Conservation (phyloP, 2,888 invertebrate species). For the Conops quadrifasciatus region DNA sequence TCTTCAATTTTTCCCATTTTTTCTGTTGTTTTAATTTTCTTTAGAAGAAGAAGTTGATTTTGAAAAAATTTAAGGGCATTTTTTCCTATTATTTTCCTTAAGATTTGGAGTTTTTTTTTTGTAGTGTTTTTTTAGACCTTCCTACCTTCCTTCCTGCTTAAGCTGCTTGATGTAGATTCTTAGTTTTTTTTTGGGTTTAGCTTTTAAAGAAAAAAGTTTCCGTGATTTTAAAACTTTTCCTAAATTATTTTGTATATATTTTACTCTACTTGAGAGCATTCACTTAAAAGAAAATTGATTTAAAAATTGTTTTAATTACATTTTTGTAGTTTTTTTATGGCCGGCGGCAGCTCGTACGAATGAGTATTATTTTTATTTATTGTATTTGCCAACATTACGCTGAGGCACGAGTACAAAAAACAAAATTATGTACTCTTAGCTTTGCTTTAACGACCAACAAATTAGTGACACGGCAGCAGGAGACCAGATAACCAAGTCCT, state of each 20-base stretch:
- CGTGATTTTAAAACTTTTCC: no score
- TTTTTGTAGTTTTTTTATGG: no score
- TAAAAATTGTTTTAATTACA: no score
- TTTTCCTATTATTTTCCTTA: not conserved
- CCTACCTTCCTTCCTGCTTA: not conserved
- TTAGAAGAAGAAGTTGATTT: not conserved
- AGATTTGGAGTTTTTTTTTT: not conserved
- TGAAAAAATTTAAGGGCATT: not conserved
- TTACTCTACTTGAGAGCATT: no score
- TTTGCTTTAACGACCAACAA: not conserved
- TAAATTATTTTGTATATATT: not conserved
- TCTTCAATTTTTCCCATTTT: constrained; percentile 32
- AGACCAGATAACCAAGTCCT: no score
- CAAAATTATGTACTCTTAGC: not conserved
- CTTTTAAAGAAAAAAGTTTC: not conserved
- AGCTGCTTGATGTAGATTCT: not conserved
- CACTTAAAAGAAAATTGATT: no score
- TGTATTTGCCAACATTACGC: no score
- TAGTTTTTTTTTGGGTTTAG: not conserved
- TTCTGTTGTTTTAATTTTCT: not conserved
- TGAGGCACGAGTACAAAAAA: no score
- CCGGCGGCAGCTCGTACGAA: no score
- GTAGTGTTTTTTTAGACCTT: not conserved
- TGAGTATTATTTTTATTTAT: no score
- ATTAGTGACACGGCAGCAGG: not conserved